These are phyloP conservation scores for Chironomus tentans DNA, from an alignment of 2,888 invertebrate genomes.

Conservation along the genomic window DNA sequence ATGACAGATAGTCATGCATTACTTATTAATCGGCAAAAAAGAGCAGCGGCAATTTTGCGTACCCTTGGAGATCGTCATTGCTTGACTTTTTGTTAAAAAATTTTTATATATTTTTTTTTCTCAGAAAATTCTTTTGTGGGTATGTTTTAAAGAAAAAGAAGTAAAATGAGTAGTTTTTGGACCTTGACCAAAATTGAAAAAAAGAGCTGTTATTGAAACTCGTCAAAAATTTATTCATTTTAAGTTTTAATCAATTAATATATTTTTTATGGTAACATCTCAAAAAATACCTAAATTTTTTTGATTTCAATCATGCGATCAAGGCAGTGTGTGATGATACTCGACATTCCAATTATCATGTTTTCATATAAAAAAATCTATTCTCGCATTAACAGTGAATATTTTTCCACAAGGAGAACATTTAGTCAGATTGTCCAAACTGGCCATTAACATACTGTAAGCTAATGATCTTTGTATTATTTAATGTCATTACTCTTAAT, in stretches of 20 bases:
- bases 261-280: not conserved
- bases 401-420: too few relatives aligned
- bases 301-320: too few relatives aligned
- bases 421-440: too few relatives aligned
- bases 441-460: too few relatives aligned
- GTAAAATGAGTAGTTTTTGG: not conserved
- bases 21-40: not conserved
- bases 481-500: too few relatives aligned
- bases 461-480: too few relatives aligned
- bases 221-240: not conserved
- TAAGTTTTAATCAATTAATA: not conserved
- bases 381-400: too few relatives aligned
- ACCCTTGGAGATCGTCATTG: not conserved
- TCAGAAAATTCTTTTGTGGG: not conserved
- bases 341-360: too few relatives aligned
- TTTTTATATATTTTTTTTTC: not conserved
- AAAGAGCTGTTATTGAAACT: not conserved
- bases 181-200: conserved; percentile 9
- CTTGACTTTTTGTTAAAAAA: not conserved
- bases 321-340: too few relatives aligned
- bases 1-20: not conserved
- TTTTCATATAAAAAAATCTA: too few relatives aligned
- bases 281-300: too few relatives aligned
- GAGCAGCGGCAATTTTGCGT: not conserved
- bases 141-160: not conserved